Base-by-base conservation (phyloP, 2,888 invertebrate species). In the Panzeria rudis region DNA sequence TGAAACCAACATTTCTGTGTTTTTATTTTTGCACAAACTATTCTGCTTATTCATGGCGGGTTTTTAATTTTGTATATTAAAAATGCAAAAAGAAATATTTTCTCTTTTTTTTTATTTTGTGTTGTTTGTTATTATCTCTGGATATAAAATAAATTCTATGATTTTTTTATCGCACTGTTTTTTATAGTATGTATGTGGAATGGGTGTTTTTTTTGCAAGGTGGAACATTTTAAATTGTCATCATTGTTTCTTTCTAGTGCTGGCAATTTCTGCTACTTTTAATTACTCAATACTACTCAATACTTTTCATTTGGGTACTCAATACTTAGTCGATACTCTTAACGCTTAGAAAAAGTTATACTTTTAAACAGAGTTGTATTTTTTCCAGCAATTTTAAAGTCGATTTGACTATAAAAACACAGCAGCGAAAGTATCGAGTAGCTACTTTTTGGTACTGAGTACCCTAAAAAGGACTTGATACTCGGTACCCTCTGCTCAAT, bases 11-110 rank as follows among this genome's bases (percentile, higher is more conserved):
- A 23, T 47, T 41, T 75, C 17, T 23, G 20, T 50, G 17, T 77
- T 68, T 76, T 59, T 68, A 7, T 56, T 76, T 29, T 44, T 25
- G 20, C 11, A 38, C 2, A 56, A 66, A 66, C 44, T 35, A 59
- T 77, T 61, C 68, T 68, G 23, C 35, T 47, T 68, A 68, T 56
- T 77, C 76, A 76, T 56, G 52, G 41, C 64, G 17, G 64, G 54
- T 32, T 77, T 72, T 75, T 62, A 50, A 29, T 62, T 62, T 61
- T 61, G 15, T 35, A 35, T 76, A 44, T 44, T 54, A 29, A 76
- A 47, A 66, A 44, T 66, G 52, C n/a, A 54, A 41, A 54, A 59
- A 54, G 41, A 77, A 54, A 64, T 75, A 64, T 52, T 66, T 77
- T 66, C n/a, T 64, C 52, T 75, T 41, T 66, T 64, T 41, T 5